phyloP scores from a whole-genome alignment of 1,140 invertebrate genomes.

The Samia ricini region DNA sequence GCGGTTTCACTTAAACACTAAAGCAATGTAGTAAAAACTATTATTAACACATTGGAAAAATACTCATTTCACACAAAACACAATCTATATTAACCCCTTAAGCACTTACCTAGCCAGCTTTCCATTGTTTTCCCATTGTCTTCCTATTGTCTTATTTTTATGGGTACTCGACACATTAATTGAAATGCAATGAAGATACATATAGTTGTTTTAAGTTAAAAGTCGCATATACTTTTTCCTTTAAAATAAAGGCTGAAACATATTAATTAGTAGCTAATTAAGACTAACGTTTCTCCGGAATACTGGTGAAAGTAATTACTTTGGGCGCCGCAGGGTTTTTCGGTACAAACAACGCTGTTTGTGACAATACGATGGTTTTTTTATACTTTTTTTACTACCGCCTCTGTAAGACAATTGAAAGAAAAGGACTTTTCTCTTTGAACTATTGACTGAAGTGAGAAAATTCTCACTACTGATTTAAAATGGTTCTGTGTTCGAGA shows the following conservation, averaged over 20 bases:
- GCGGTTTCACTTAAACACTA: no score
- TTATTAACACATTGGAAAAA: no score
- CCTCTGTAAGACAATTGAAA: slow-evolving; percentile 9
- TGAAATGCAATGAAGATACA: no score
- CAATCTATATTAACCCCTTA: no score
- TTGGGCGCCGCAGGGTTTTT: slow-evolving; percentile 9
- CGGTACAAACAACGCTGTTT: slow-evolving; percentile 6
- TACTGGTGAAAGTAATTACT: slow-evolving; percentile 30
- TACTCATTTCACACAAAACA: no score
- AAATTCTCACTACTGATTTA: slow-evolving; percentile 12
- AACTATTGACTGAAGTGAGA: slow-evolving; percentile 13
- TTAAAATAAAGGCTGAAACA: slow-evolving; percentile 22
- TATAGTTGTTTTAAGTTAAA: no score
- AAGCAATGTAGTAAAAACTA: no score
- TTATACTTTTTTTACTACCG: slow-evolving; percentile 19
- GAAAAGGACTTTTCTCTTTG: slow-evolving; percentile 16
- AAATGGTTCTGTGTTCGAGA: slow-evolving; percentile 13
- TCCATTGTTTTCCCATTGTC: no score
- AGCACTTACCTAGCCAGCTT: no score
- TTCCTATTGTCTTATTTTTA: no score
- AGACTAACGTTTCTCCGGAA: slow-evolving; percentile 32
- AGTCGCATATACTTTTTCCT: no score
- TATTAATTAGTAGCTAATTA: slow-evolving; percentile 30
- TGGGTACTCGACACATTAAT: no score
- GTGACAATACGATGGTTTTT: slow-evolving; percentile 10